Base-by-base conservation (phyloP, 2,797 vertebrate species). In the Brachyrhaphis roseni region DNA sequence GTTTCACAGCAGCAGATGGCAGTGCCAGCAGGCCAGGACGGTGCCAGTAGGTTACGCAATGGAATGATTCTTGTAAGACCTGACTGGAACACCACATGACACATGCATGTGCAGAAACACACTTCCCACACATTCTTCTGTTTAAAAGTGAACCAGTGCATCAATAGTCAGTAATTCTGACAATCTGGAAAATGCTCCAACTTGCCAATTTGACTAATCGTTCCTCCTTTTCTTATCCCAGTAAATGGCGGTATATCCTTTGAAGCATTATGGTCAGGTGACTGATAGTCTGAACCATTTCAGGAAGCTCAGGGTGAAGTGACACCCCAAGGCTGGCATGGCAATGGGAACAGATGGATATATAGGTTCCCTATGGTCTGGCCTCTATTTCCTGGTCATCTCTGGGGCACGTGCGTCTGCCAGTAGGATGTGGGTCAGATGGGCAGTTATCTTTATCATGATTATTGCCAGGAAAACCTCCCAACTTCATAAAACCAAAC, bases 31-130 rank as follows among this genome's bases (percentile, higher is more conserved):
- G 95, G 95, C 93, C 94, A 94, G 89, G 87, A 87, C 90, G 88
- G 87, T 94, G 91, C 93, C 94, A 94, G 93, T 91, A 92, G 95
- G 94, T 95, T 95, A 94, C 88, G 94, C 94, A 95, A 95, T 94
- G 94, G 93, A 95, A 95, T 95, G 94, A 94, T 93, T 92, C 89
- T 88, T 93, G 90, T 91, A 85, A 94, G 93, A 95, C 93, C 94
- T 91, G 91, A 94, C 91, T 93, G 66, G 86, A 91, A 88, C 91
- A 79, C 91, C 76, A 36, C 90, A 92, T 94, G 94, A 92, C 91
- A 94, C 89, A 90, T 90, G 90, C 86, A 93, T 94, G 92, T 90
- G 91, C 85, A 84, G 90, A 89, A 89, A 88, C 88, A 91, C 92
- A 87, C 90, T 87, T 93, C 93, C 92, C 92, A 92, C 92, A 88